Base-by-base conservation (phyloP, 2,888 invertebrate genomes). In the Lasioglossum marginatum region DNA sequence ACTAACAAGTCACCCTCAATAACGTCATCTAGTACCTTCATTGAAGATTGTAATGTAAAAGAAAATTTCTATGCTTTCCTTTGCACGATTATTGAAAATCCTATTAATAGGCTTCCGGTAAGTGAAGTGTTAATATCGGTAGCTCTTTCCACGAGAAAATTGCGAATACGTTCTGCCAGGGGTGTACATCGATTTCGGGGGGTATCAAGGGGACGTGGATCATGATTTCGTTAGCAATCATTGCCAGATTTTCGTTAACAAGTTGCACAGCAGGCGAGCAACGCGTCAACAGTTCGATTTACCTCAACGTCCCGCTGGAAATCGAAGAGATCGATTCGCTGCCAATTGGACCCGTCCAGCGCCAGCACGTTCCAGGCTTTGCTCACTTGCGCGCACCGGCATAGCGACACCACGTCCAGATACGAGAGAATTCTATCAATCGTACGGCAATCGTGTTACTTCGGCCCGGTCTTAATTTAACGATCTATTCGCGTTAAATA, bases 321-420 rank as follows among this genome's bases (percentile, higher is more conserved):
- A 95, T 99, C 98, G 96, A 99, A 99, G 76, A 99, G 96, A 96
- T 99, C 99, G 94, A 99, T 99, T 95, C 98, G 97, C 95, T 99
- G 99, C 99, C 99, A 99, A 95, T 99, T 99, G 93, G 99, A 99
- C 80, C 99, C 99, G 95, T 99, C 99, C 92, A 99, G 96, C 27
- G 99, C 99, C 92, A 99, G 96, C 80, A 99, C 97, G 96, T 99
- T 99, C 99, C 99, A 99, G 95, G 97, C 96, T 96, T 98, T 97
- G 92, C 96, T 96, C 91, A 98, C 98, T 96, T 99, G 99, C 88
- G 99, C 99, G 96, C 99, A 99, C 91, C 99, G 97, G 95, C 99
- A 99, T 91, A 99, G 96, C 23, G 99, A 98, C 52, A 99, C 98
- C 75, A 99, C 99, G 95, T 99, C 99, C 95, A 99, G 96, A 95